A percentile compares a stretch with the other conserved stretches of the same genome.
phyloP scores from a whole-genome alignment of 1,140 invertebrate genomes.

The Vollenhovia emeryi region DNA sequence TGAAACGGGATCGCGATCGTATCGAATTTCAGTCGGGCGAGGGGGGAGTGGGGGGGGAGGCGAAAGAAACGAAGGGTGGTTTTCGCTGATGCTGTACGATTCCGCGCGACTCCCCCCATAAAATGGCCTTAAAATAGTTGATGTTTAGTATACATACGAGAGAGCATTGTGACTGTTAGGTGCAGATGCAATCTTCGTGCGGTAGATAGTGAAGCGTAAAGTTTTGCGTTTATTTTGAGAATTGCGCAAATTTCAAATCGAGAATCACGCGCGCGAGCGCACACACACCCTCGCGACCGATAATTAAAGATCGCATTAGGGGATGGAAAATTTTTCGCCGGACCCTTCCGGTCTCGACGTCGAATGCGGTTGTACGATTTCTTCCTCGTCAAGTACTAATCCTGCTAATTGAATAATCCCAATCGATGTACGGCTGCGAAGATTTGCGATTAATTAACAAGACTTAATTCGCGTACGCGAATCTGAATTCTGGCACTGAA shows the following conservation, averaged over 20 bases:
- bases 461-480: not conserved
- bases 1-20: constrained; percentile 34
- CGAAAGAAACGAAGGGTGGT: not conserved
- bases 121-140: constrained; percentile 44
- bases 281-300: not conserved
- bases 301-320: not conserved
- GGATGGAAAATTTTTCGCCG: not conserved
- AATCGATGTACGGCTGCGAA: not conserved
- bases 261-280: not conserved
- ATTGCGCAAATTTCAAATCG: not conserved
- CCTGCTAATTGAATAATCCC: constrained; percentile 4
- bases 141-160: constrained; percentile 7
- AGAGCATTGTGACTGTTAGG: constrained; percentile 3
- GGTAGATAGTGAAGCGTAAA: not conserved
- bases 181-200: not conserved
- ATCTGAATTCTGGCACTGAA: not conserved
- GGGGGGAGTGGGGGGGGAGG: not conserved
- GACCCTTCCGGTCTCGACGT: not conserved
- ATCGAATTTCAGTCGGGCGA: constrained; percentile 25
- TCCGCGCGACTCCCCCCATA: constrained; percentile 9
- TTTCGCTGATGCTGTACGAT: constrained; percentile 30
- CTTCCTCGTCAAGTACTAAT: not conserved
- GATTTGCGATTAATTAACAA: constrained; percentile 13
- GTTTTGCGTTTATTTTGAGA: not conserved
- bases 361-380: not conserved